Conservation (phyloP, 2,797 vertebrate species). For the Leptodactylus fallax region DNA sequence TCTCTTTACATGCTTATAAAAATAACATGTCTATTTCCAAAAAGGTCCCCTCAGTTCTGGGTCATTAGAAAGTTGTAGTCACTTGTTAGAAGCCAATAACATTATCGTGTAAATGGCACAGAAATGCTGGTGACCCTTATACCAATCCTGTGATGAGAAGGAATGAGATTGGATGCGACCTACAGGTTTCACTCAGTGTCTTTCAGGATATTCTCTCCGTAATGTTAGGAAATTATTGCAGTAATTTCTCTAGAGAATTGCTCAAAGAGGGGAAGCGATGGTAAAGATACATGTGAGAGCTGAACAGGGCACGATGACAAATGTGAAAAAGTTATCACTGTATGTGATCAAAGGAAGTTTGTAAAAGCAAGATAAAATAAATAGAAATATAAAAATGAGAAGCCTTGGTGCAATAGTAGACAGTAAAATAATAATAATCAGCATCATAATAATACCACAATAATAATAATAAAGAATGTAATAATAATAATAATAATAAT, state of each 20-base stretch:
- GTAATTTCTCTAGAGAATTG: constrained; percentile 2
- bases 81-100: background rate
- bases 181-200: background rate
- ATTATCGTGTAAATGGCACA: background rate
- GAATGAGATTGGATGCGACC: background rate
- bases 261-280: background rate
- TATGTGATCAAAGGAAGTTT: background rate
- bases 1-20: too few relatives aligned
- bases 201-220: constrained; percentile 13
- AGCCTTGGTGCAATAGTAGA: background rate
- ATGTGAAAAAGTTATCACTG: background rate
- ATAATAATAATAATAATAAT: too few relatives aligned
- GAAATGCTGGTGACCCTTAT: background rate
- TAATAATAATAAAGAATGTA: background rate
- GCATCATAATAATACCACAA: too few relatives aligned
- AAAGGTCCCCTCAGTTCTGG: background rate
- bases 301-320: background rate
- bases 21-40: background rate
- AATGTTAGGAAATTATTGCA: constrained; percentile 8
- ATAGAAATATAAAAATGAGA: background rate
- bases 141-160: background rate
- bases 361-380: background rate
- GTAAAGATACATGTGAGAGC: constrained; percentile 7
- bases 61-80: background rate
- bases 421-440: background rate